Evolutionary conservation across 2,888 invertebrate genomes (phyloP).

Genomic region (Calliphora vomitoria): DNA sequence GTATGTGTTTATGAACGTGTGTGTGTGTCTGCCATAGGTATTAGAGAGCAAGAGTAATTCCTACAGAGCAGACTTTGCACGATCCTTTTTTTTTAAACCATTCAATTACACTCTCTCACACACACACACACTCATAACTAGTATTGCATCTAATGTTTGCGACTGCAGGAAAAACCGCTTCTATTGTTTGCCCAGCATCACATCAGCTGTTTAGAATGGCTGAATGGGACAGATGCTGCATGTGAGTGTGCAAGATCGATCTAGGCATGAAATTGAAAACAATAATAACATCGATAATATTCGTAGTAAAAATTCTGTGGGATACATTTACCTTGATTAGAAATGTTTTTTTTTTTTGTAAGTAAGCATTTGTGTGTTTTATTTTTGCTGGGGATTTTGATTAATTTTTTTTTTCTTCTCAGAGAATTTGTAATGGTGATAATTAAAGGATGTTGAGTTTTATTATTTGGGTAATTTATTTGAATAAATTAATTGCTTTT

Average conservation of each 20-base stretch:
- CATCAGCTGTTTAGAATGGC: constrained; percentile 62
- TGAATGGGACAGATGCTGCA: constrained; percentile 65
- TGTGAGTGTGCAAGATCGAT: constrained; percentile 49
- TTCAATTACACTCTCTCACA: constrained; percentile 2
- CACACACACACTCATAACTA: background rate
- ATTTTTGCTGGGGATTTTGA: background rate
- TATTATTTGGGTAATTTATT: background rate
- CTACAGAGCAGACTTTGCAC: constrained; percentile 53
- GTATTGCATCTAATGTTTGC: constrained; percentile 33
- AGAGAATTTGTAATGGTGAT: constrained; percentile 23
- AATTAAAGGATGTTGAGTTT: constrained; percentile 8
- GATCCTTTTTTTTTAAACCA: constrained; percentile 51
- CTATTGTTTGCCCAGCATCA: constrained; percentile 56
- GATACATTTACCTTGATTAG: background rate
- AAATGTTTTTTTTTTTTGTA: background rate
- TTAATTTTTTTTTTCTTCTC: background rate
- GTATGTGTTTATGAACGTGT: background rate
- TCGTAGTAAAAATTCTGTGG: background rate
- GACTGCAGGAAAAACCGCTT: constrained; percentile 1
- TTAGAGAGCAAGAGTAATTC: constrained; percentile 29
- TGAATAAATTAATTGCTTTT: background rate
- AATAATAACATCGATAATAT: constrained; percentile 45
- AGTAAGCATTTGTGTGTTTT: background rate
- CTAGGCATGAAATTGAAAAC: constrained; percentile 64
- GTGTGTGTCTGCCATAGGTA: background rate